Evolutionary conservation across 92 coral and sea anemone species (phyloP), one percentile per base, ranked within the genome.

Genomic region (Parazoanthus atlanticus): DNA sequence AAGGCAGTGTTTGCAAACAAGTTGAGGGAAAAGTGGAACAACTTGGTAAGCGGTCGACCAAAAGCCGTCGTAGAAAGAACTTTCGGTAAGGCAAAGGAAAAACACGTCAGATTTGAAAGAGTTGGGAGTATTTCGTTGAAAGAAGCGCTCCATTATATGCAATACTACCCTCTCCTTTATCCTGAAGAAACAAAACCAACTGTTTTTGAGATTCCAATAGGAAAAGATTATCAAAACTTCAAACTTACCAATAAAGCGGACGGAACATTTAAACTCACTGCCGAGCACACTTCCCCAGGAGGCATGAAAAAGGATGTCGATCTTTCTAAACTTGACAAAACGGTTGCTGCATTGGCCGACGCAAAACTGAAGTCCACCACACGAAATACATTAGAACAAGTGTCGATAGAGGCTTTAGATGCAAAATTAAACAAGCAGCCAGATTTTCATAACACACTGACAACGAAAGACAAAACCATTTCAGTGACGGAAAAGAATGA

Each of bases 181-280:
- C 29, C 29, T 74, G 78, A 74, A 32, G 78, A 74, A 74, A 25
- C 29, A 25, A 74, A 29, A 74, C 78, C 78, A 74, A 74, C 78
- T 13, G 30, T 33, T 74, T 74, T 74, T 69, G 25, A 80, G 38
- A 64, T 90, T 6, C 92, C 92, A 1, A 83, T 90, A 17, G 92
- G 89, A 16, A 31, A 67, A 17, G 80, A 90, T 21, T 54, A 80
- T 23, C 58, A 78, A 30, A 86, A 54, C 38, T 76, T 90, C 43
- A 90, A 78, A 81, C 64, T 90, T 13, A 31, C 43, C 10, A 56
- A 33, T 58, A 33, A 34, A 28, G 43, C 84, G n/a, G 90, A 81
- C 31, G 83, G 78, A 13, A 40, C 81, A 12, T 87, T 87, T 69
- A 52, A 69, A 56, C 73, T 90, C 21, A 67, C 32, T 25, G 58